Percentiles rank a stretch among this genome's conserved stretches.
phyloP scores from a whole-genome alignment of 1,140 invertebrate genomes.

The Atta colombica region DNA sequence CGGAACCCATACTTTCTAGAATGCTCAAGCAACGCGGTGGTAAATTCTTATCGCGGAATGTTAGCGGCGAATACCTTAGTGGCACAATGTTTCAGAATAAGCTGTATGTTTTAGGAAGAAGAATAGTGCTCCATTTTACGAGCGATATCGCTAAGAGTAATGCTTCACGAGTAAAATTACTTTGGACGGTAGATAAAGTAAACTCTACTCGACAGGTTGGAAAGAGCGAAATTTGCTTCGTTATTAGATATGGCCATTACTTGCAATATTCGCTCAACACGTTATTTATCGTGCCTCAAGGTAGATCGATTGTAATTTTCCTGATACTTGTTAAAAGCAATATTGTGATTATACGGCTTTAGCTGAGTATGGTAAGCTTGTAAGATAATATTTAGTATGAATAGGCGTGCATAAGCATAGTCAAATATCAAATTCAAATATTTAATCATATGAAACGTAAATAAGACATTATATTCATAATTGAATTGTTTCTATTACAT shows the following conservation, averaged over 20 bases:
- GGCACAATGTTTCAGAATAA: conserved; percentile 52
- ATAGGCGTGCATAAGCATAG: background rate
- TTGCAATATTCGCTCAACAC: conserved; percentile 48
- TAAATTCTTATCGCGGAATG: conserved; percentile 69
- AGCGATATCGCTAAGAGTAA: conserved; percentile 58
- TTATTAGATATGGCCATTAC: conserved; percentile 58
- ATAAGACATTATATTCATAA: background rate
- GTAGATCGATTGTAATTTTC: conserved; percentile 49
- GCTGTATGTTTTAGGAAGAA: conserved; percentile 55
- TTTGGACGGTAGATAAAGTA: conserved; percentile 61
- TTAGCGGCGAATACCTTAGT: conserved; percentile 36
- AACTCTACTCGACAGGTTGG: conserved; percentile 54
- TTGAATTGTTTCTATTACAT: background rate
- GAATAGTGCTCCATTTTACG: conserved; percentile 50
- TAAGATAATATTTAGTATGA: conserved; percentile 26
- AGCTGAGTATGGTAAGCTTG: background rate
- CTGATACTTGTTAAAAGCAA: conserved; percentile 20
- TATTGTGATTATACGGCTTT: conserved; percentile 34
- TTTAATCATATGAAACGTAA: background rate
- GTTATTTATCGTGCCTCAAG: conserved; percentile 35
- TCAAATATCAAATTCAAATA: conserved; percentile 28
- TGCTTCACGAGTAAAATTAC: conserved; percentile 25
- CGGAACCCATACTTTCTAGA: conserved; percentile 42
- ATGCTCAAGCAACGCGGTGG: background rate
- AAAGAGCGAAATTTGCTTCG: conserved; percentile 60